Evolutionary conservation across 2,113 vertebrate genomes (phyloP).

Genomic region (Antennarius striatus): DNA sequence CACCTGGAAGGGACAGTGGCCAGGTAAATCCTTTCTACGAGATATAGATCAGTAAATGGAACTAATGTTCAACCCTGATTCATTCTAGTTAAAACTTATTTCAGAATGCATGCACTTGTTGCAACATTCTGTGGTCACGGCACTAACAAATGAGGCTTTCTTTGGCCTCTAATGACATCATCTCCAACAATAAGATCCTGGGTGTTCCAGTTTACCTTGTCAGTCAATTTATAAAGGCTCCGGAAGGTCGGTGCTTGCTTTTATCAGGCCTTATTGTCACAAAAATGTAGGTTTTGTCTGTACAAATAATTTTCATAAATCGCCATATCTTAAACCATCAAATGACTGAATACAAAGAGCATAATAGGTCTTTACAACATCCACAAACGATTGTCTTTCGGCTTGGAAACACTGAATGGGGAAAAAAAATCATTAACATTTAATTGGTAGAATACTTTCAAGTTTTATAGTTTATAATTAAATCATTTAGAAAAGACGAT

Average conservation of each 20-base stretch:
- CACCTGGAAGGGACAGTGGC: conserved; percentile 94
- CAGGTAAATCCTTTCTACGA: conserved; percentile 78
- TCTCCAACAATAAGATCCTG: conserved; percentile 36
- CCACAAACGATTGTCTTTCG: not conserved
- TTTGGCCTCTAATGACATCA: conserved; percentile 43
- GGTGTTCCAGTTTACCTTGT: conserved; percentile 62
- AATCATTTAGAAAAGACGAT: no score
- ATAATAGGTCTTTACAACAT: not conserved
- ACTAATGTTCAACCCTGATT: no score
- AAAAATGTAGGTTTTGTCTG: conserved; percentile 24
- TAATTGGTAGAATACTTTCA: not conserved
- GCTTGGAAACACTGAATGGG: not conserved
- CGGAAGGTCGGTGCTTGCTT: conserved; percentile 30
- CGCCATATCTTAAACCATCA: conserved; percentile 18
- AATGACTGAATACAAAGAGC: not conserved
- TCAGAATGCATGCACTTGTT: no score
- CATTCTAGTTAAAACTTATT: no score
- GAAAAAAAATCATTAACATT: no score
- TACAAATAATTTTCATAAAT: conserved; percentile 30
- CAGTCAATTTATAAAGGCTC: conserved; percentile 45
- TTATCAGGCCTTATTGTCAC: conserved; percentile 37
- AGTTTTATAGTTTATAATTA: no score
- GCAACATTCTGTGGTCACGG: not conserved
- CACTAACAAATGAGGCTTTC: conserved; percentile 1
- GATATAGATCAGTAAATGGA: no score